Evolutionary conservation across 2,113 vertebrate species (phyloP).

Genomic region (Panthera uncia): DNA sequence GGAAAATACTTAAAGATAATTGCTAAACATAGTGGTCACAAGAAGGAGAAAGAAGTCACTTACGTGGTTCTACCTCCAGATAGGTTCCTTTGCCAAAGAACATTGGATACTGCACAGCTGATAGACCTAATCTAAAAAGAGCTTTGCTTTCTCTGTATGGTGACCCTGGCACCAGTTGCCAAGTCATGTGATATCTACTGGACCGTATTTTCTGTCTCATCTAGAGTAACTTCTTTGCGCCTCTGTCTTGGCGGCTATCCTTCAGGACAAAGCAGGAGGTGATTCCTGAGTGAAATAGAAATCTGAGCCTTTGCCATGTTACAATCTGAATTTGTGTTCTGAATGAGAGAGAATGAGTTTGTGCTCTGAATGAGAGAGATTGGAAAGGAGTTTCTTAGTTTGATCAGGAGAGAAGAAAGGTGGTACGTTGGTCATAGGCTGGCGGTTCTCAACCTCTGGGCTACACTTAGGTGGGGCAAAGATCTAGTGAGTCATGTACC

Average conservation of each 20-base stretch:
- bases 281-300: background rate
- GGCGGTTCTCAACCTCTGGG: background rate
- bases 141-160: background rate
- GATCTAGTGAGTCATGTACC: background rate
- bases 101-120: background rate
- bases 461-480: background rate
- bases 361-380: background rate
- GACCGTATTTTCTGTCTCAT: background rate
- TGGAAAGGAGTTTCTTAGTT: background rate
- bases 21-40: background rate
- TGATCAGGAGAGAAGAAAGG: background rate
- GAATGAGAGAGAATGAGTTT: background rate
- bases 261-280: background rate
- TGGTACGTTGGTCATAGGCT: accelerated
- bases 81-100: conserved; percentile 43
- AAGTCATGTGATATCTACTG: background rate
- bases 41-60: conserved; percentile 4
- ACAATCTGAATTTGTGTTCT: background rate
- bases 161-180: background rate
- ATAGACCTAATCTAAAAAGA: background rate
- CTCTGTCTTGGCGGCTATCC: background rate
- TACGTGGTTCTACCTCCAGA: background rate
- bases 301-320: background rate
- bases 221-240: background rate
- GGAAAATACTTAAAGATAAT: background rate